phyloP scores from a whole-genome alignment of 2,113 vertebrate species.

The Ibidorhyncha struthersii region DNA sequence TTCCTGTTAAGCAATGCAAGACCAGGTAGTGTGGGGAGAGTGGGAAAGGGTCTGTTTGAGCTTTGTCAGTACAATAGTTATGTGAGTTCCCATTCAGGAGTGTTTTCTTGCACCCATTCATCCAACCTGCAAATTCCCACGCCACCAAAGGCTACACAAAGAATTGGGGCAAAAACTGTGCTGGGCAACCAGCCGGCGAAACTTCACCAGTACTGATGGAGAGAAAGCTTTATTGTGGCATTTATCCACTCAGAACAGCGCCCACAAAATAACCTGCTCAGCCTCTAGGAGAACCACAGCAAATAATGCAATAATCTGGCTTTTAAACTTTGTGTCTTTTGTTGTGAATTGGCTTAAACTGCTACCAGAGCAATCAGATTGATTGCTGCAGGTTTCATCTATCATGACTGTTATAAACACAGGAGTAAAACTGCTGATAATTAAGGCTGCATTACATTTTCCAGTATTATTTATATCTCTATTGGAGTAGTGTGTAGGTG shows the following conservation, averaged over 20 bases:
- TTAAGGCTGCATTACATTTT: background rate
- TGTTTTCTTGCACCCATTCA: fast-evolving
- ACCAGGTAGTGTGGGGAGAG: background rate
- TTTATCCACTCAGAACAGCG: too few relatives aligned
- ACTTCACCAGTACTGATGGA: background rate
- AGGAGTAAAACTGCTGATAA: background rate
- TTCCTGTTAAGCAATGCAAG: background rate
- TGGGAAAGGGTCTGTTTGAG: background rate
- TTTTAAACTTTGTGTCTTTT: background rate
- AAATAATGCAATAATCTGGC: fast-evolving
- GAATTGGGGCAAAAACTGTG: background rate
- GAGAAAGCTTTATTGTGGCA: background rate
- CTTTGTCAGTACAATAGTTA: background rate
- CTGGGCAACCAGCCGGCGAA: background rate
- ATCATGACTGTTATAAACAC: background rate
- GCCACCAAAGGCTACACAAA: background rate
- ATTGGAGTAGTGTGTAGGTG: background rate
- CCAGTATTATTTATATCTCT: conserved; percentile 4
- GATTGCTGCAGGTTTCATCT: conserved; percentile 3
- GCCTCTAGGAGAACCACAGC: too few relatives aligned
- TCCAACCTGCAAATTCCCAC: background rate
- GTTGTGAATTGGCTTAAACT: background rate
- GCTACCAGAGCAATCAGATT: background rate
- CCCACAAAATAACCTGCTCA: too few relatives aligned
- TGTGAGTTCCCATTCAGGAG: background rate